A percentile compares a stretch with the other conserved stretches of the same genome.
Evolutionary conservation across 2,113 vertebrate species (phyloP).

Genomic region (Lasiurus cinereus): DNA sequence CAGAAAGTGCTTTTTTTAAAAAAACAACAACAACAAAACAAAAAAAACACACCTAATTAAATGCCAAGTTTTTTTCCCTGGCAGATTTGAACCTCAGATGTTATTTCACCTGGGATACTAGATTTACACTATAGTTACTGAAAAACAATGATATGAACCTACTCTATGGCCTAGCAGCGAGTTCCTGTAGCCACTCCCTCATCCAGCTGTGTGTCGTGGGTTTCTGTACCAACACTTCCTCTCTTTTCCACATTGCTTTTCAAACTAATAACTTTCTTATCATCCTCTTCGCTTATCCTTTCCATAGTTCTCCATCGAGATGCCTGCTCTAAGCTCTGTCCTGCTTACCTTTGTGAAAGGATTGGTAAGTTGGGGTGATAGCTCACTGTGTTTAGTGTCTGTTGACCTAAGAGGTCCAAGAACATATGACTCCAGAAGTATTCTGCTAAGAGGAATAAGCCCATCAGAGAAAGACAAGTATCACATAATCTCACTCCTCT

Average conservation of each 20-base stretch:
- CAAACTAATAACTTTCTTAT: not conserved
- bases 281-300: not conserved
- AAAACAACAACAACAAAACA: too few relatives aligned
- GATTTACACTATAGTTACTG: not conserved
- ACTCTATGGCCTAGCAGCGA: fast-evolving
- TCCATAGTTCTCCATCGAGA: not conserved
- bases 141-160: not conserved
- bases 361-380: not conserved
- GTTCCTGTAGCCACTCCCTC: fast-evolving
- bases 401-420: not conserved
- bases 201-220: too few relatives aligned
- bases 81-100: slow-evolving; percentile 18
- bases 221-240: not conserved
- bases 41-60: not conserved
- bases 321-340: not conserved
- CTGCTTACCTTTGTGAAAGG: not conserved
- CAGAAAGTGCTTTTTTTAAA: slow-evolving; percentile 50
- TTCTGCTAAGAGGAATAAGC: too few relatives aligned
- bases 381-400: not conserved
- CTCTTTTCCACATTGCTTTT: not conserved
- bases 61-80: not conserved
- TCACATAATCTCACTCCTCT: too few relatives aligned
- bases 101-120: slow-evolving; percentile 39
- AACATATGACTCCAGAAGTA: not conserved
- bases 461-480: too few relatives aligned